Evolutionary conservation across 2,113 vertebrate genomes (phyloP), one percentile per base, ranked within the genome.

Genomic region (Cricetomys ansorgei): DNA sequence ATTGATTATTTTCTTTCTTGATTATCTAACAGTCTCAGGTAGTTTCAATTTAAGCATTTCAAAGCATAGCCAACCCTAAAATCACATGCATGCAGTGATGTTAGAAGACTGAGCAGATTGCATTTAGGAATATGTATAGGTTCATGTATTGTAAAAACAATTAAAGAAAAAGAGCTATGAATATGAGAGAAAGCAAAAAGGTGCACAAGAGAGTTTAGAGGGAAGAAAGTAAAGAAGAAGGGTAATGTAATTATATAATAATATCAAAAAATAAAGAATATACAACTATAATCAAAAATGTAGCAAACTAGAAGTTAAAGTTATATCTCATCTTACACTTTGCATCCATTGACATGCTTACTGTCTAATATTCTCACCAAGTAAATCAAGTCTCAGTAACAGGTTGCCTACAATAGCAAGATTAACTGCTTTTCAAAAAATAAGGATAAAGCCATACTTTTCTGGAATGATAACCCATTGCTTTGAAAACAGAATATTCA

Each of bases 1-100:
- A 86, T 45, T 59, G 85, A 87, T 87, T 73, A 70, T 87, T 94
- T 96, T 92, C 9, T 67, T 55, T 83, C 64, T 89, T 31, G 45
- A 43, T 69, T 43, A 45, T 64, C 40, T 34, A 59, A 31, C 70
- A 79, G 72, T 89, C 76, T 95, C 80, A 81, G 72, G 43, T 67
- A 94, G 53, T 29, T 81, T 87, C 59, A 87, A 5, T 62, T 37
- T 0, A 27, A 43, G 16, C 1, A 27, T 72, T 97, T 92, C 27
- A 57, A 48, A 91, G 89, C 45, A 3, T 17, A 40, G 34, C 27
- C 40, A 84, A 31, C 40, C 16, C 57, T 45, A 16, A 62, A 62
- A 45, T 45, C 8, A 84, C 10, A 31, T 15, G 37, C 6, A 69
- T 5, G 37, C 13, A 31, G 27, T 84, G 45, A 84, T 8, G 6